A percentile compares a stretch with the other conserved stretches of the same genome.
Conservation (phyloP, 2,888 invertebrate species). For the Apodemia hepburni region DNA sequence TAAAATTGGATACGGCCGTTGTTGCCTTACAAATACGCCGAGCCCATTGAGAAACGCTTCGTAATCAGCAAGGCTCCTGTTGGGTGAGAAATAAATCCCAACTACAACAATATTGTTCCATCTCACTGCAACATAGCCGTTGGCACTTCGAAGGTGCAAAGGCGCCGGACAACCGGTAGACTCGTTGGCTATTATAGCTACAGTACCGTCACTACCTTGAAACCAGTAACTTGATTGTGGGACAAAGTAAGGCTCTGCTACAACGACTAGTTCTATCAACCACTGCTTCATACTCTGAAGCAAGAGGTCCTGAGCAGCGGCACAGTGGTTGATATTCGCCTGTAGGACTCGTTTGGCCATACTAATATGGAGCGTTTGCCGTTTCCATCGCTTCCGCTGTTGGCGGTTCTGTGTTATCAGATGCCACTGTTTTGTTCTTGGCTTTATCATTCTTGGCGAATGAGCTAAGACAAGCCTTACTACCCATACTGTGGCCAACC, state of each 20-base stretch:
- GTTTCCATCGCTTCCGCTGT: not conserved
- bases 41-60: not conserved
- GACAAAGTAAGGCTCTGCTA: conserved; percentile 25
- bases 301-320: conserved; percentile 29
- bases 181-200: not conserved
- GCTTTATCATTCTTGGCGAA: not conserved
- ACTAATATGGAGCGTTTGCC: not conserved
- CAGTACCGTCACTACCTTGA: not conserved
- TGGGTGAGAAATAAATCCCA: too few relatives aligned
- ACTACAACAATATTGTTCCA: too few relatives aligned
- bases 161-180: not conserved
- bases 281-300: conserved; percentile 29
- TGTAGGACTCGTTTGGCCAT: conserved; percentile 21
- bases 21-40: not conserved
- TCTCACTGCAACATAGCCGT: conserved; percentile 10
- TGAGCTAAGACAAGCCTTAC: not conserved
- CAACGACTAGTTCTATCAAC: conserved; percentile 24
- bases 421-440: not conserved
- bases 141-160: not conserved
- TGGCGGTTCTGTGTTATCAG: not conserved
- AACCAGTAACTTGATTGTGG: conserved; percentile 12
- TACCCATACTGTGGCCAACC: not conserved
- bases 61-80: not conserved
- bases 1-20: not conserved
- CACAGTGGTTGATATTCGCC: conserved; percentile 21